Evolutionary conservation across 1,140 invertebrate genomes (phyloP).

Genomic region (Solenopsis fugax): DNA sequence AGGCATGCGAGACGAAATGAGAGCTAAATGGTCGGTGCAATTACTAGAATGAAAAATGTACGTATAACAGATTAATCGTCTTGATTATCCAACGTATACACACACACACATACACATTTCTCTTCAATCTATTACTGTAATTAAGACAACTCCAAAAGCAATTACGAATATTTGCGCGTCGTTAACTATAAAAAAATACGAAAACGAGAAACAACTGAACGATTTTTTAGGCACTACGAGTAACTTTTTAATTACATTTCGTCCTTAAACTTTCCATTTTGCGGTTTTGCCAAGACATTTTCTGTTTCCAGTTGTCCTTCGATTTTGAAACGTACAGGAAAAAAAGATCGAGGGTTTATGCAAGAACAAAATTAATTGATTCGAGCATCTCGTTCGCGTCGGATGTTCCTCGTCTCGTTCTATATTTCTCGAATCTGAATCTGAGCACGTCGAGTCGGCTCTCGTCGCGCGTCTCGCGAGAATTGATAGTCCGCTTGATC

Average conservation of each 20-base stretch:
- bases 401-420: neutral
- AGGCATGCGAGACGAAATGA: conserved; percentile 30
- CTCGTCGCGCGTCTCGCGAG: conserved; percentile 30
- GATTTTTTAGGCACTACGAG: conserved; percentile 6
- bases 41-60: conserved; percentile 36
- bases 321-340: neutral
- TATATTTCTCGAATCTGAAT: neutral
- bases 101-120: neutral
- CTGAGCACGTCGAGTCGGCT: conserved; percentile 10
- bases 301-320: neutral
- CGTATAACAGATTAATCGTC: conserved; percentile 16
- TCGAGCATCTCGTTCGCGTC: neutral
- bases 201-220: neutral
- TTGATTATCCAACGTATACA: conserved; percentile 20
- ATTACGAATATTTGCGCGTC: conserved; percentile 4
- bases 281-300: neutral
- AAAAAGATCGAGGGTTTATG: neutral
- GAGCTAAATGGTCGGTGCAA: conserved; percentile 34
- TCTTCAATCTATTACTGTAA: conserved; percentile 3
- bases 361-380: neutral
- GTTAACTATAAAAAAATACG: neutral
- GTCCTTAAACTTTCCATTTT: neutral
- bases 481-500: conserved; percentile 12
- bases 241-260: conserved; percentile 31
- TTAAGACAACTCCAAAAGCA: conserved; percentile 23